Conservation (phyloP, 2,797 vertebrate genomes). For the Sarcophilus harrisii region DNA sequence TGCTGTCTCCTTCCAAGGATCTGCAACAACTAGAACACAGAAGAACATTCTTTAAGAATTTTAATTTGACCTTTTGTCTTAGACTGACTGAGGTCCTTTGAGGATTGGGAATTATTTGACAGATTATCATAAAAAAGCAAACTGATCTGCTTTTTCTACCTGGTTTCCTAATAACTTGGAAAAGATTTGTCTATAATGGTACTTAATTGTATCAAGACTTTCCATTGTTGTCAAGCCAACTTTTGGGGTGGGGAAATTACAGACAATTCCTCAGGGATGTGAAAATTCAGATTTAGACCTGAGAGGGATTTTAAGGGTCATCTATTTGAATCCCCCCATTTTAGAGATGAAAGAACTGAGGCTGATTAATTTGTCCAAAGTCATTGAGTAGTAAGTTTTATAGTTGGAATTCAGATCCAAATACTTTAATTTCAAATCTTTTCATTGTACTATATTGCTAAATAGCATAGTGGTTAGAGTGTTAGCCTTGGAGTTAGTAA, state of each 20-base stretch:
- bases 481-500: neutral
- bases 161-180: neutral
- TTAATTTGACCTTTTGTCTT: neutral
- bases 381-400: neutral
- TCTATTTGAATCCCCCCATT: neutral
- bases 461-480: neutral
- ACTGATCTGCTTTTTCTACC: neutral
- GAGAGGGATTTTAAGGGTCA: neutral
- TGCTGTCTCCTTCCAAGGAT: constrained; percentile 23
- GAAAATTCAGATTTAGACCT: neutral
- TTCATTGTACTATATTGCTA: neutral
- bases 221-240: neutral
- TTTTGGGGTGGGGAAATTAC: neutral
- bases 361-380: neutral
- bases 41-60: neutral
- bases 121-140: neutral
- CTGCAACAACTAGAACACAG: neutral
- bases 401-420: neutral
- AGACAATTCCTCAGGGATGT: neutral
- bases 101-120: neutral
- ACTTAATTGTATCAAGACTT: neutral
- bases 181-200: neutral
- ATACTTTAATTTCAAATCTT: neutral
- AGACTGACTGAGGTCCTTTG: neutral
- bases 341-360: neutral